phyloP scores from a whole-genome alignment of 2,888 invertebrate species.

The Drosophila nigritarsus region DNA sequence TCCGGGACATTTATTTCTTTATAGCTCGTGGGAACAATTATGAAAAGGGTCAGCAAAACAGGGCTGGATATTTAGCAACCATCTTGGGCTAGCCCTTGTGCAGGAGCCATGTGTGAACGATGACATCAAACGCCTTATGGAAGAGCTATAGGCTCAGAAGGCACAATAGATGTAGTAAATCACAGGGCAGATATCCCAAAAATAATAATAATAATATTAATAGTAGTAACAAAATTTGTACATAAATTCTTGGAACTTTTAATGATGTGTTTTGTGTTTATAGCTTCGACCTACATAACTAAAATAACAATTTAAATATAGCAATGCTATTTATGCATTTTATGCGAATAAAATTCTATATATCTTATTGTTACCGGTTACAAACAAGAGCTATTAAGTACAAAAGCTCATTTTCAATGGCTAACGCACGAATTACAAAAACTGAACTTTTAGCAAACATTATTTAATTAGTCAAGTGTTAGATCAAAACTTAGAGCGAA shows the following conservation, averaged over 20 bases:
- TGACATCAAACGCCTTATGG: no score
- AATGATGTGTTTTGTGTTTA: not conserved
- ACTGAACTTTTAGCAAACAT: not conserved
- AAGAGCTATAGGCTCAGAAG: no score
- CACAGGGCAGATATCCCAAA: not conserved
- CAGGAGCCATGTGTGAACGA: no score
- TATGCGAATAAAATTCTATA: slow-evolving; percentile 8
- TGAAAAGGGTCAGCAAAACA: no score
- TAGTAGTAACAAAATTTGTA: not conserved
- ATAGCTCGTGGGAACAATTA: not conserved
- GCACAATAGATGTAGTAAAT: no score
- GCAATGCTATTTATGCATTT: not conserved
- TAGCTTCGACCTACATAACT: not conserved
- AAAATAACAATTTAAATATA: not conserved
- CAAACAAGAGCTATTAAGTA: slow-evolving; percentile 39
- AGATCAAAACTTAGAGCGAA: not conserved
- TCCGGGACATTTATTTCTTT: not conserved
- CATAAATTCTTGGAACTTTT: not conserved
- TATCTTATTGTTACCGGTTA: not conserved
- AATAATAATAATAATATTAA: not conserved
- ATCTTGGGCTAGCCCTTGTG: no score
- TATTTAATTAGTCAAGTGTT: not conserved
- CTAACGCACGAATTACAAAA: not conserved
- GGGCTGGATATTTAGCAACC: no score
- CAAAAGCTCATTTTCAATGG: slow-evolving; percentile 5